phyloP scores from a whole-genome alignment of 1,140 invertebrate species.

The Lasioglossum albipes region DNA sequence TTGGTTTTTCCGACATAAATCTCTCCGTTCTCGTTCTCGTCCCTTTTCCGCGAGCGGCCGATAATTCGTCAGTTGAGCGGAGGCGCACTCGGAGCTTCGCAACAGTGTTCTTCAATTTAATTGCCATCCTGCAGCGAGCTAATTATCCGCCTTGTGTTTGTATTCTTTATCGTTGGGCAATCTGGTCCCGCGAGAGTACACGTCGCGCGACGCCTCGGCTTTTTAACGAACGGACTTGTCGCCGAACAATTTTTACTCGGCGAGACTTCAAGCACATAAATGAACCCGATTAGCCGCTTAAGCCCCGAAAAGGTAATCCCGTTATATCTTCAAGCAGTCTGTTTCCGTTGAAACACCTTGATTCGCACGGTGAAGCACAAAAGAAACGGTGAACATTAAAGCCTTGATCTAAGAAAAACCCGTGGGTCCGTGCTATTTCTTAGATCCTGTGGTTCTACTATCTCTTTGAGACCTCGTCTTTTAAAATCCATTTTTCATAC shows the following conservation, averaged over 20 bases:
- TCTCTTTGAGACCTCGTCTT: too few species aligned
- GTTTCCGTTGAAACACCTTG: neutral
- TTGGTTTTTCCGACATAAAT: constrained; percentile 32
- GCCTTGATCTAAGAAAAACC: too few species aligned
- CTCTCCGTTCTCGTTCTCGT: neutral
- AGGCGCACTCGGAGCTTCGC: constrained; percentile 14
- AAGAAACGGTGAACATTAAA: too few species aligned
- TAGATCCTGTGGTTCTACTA: too few species aligned
- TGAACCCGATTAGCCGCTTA: neutral
- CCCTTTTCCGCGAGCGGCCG: constrained; percentile 12
- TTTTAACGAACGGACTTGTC: neutral
- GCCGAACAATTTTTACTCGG: constrained; percentile 16
- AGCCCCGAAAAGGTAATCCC: neutral
- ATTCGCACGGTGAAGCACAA: too few species aligned
- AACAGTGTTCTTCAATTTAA: constrained; percentile 49
- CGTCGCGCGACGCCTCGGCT: neutral
- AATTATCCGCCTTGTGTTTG: constrained; percentile 35
- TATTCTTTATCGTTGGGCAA: constrained; percentile 13
- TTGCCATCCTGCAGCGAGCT: constrained; percentile 21
- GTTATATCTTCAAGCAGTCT: neutral
- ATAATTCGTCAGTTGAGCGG: constrained; percentile 28
- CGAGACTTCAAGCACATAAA: neutral
- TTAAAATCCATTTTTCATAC: too few species aligned
- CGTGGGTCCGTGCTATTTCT: too few species aligned
- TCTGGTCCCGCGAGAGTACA: neutral